Evolutionary conservation across 2,888 invertebrate genomes (phyloP), one percentile per base, ranked within the genome.

Genomic region (Phortica okadai): DNA sequence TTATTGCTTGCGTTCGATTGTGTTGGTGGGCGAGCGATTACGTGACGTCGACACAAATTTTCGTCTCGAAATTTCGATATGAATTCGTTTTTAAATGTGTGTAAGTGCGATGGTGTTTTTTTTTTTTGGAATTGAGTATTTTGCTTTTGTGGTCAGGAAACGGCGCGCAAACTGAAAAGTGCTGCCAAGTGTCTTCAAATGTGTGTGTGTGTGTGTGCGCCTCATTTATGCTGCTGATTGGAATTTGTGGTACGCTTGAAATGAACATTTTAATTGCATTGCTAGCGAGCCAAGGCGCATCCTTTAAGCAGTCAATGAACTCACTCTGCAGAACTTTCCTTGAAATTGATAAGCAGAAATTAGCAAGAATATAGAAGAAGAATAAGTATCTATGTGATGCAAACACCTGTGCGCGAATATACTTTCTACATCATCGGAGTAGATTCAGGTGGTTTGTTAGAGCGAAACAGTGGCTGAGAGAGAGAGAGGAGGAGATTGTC

Each of bases 251-350:
- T 50, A 50, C 14, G 50, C 50, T 50, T 14, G 50, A 50, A 50
- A 14, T 50, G 50, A 50, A 6, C 50, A 11, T 50, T 50, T 50
- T 50, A 14, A 11, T 50, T 50, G 8, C 44, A 58, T 56, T 73
- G 80, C 80, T 84, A 85, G 86, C 86, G 87, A 76, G 84, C 86
- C 69, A 78, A 54, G 73, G 50, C 50, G 2, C 50, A 50, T 11
- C 50, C 50, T 14, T 50, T 50, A 6, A 50, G 14, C 50, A 50
- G 50, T 50, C 50, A 50, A 50, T 50, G 50, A 14, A 50, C 50
- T 50, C 50, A 50, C 10, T 8, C 14, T 2, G 6, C 0, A 50
- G 6, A 50, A 50, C 14, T 50, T 50, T 50, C 6, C 50, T 50
- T 11, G 50, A 50, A 50, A 50, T 50, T 50, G 50, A 14, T 14